phyloP scores from a whole-genome alignment of 1,140 invertebrate species.

The Zaprionus taronus region DNA sequence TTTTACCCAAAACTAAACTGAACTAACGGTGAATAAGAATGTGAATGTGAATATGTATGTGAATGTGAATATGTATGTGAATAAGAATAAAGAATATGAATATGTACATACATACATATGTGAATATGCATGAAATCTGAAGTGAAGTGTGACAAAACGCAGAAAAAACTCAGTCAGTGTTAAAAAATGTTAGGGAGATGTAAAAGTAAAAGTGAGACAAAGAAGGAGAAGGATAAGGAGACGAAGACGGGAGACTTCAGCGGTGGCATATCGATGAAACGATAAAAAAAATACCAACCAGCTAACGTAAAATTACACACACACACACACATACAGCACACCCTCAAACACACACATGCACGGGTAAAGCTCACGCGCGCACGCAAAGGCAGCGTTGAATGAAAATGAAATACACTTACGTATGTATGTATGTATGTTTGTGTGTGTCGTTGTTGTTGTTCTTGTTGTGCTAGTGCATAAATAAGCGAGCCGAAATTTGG shows the following conservation, averaged over 20 bases:
- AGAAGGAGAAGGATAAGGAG: constrained; percentile 4
- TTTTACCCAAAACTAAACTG: constrained; percentile 12
- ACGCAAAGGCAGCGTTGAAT: constrained; percentile 54
- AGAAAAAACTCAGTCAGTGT: constrained; percentile 19
- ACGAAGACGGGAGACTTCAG: background rate
- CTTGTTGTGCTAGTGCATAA: constrained; percentile 44
- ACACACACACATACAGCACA: constrained; percentile 45
- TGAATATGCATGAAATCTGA: background rate
- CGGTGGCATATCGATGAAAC: constrained; percentile 65
- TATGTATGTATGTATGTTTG: background rate
- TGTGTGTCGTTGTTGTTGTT: constrained; percentile 2
- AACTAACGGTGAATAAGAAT: background rate
- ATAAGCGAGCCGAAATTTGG: constrained; percentile 41
- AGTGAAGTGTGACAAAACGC: background rate
- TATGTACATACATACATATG: background rate
- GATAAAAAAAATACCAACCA: constrained; percentile 58
- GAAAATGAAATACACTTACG: constrained; percentile 40
- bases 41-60: background rate
- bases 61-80: background rate
- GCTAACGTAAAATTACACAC: constrained; percentile 69
- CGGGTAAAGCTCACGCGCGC: constrained; percentile 20
- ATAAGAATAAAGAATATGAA: background rate
- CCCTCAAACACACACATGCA: constrained; percentile 37
- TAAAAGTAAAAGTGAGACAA: constrained; percentile 79
- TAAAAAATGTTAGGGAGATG: constrained; percentile 32